A percentile compares a stretch with the other conserved stretches of the same genome.
Evolutionary conservation across 64 coral and sea anemone species (phyloP).

Genomic region (Dendrophyllia cribrosa): DNA sequence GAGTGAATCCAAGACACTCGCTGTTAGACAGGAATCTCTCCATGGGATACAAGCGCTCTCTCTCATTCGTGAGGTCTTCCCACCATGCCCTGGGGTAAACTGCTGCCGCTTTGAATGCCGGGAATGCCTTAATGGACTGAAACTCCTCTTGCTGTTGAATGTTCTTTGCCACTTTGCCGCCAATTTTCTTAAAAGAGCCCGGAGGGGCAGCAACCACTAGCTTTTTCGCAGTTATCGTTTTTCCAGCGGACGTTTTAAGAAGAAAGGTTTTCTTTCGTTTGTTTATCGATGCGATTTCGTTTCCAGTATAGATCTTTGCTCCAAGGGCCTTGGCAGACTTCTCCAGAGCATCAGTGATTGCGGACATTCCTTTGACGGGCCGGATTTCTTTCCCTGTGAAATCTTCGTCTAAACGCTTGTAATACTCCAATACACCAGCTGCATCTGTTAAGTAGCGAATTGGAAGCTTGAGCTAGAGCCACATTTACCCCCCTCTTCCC

Average conservation of each 20-base stretch:
- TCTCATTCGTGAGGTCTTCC: not conserved
- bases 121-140: not conserved
- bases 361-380: not conserved
- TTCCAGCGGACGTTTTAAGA: not conserved
- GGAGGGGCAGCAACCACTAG: slow-evolving; percentile 8
- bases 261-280: not conserved
- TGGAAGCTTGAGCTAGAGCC: no score
- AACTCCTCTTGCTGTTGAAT: slow-evolving; percentile 22
- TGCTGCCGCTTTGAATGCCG: slow-evolving; percentile 5
- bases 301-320: not conserved
- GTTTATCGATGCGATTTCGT: not conserved
- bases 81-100: slow-evolving; percentile 5
- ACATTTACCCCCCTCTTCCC: no score
- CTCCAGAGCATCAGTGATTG: not conserved
- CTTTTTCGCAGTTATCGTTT: not conserved
- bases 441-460: no score
- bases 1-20: not conserved
- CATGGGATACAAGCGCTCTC: not conserved
- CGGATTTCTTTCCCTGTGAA: not conserved
- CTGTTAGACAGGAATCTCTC: slow-evolving; percentile 2
- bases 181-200: not conserved
- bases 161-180: not conserved
- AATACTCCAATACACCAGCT: no score
- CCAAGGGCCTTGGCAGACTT: not conserved
- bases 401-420: no score